Conservation (phyloP, 2,888 invertebrate genomes). For the Acanthococcus lagerstroemiae region DNA sequence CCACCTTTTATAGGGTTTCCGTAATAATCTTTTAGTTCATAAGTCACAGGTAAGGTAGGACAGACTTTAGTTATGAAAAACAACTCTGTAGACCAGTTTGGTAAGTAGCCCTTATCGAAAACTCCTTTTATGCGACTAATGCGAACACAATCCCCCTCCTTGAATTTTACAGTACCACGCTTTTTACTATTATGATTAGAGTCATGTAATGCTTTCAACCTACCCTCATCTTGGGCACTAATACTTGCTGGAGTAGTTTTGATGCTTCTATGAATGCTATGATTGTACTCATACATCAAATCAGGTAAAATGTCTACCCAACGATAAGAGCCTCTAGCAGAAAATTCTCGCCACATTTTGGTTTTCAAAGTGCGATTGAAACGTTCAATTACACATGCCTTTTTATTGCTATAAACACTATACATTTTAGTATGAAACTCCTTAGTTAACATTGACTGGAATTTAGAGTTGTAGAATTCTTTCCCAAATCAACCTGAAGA, state of each 20-base stretch:
- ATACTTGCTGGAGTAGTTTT: neutral
- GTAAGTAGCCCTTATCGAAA: neutral
- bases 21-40: neutral
- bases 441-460: too few relatives aligned
- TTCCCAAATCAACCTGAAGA: too few relatives aligned
- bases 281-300: neutral
- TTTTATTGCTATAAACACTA: too few relatives aligned
- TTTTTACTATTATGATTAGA: neutral
- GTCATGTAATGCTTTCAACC: neutral
- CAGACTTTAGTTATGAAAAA: neutral
- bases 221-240: neutral
- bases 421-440: too few relatives aligned
- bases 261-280: neutral
- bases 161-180: neutral
- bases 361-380: constrained; percentile 15
- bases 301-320: neutral
- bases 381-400: too few relatives aligned
- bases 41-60: neutral
- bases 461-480: too few relatives aligned
- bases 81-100: neutral
- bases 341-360: neutral
- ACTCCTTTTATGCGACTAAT: neutral
- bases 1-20: constrained; percentile 35
- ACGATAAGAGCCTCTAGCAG: neutral
- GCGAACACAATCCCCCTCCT: neutral